Evolutionary conservation across 2,113 vertebrate genomes (phyloP), one percentile per base, ranked within the genome.

Genomic region (Corythaeola cristata): DNA sequence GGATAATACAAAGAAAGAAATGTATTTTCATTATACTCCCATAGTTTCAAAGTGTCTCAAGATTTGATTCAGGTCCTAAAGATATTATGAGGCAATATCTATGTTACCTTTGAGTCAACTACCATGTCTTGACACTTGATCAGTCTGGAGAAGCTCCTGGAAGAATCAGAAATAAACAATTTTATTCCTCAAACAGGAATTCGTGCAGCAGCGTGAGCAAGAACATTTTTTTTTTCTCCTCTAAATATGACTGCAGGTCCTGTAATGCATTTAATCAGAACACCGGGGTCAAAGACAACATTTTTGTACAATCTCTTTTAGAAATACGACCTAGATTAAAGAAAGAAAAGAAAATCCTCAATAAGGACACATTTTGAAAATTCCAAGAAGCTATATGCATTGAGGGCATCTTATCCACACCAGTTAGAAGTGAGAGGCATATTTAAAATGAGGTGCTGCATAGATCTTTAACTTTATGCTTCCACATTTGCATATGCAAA

Each of bases 121-220:
- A 77, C 92, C 93, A 92, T 96, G 96, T 85, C 95, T 91, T 97
- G 96, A 96, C 95, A 96, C 89, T 93, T 95, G 96, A 93, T 95
- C 91, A 90, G 91, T 62, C 93, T 94, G 71, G 58, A 83, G 89
- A 88, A 96, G 69, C 96, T 97, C 71, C 82, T 79, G 75, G 33
- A 97, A 93, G 89, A 94, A 87, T 91, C 50, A 94, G 93, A 95
- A 96, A 96, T 88, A 96, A 96, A 96, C 93, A 88, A 47, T 95
- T 96, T 80, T 94, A 90, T 95, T 96, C 75, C 78, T 88, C 78
- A 94, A 95, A 89, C 49, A 66, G 81, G 66, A 91, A 69, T 62
- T 69, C 0, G 0, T 91, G 41, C 63, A 55, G 69, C 80, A 81
- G 58, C 1, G 0, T 45, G 69, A 93, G 39, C 66, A 93, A 66